Evolutionary conservation across 2,113 vertebrate genomes (phyloP).

Genomic region (Malurus melanocephalus): DNA sequence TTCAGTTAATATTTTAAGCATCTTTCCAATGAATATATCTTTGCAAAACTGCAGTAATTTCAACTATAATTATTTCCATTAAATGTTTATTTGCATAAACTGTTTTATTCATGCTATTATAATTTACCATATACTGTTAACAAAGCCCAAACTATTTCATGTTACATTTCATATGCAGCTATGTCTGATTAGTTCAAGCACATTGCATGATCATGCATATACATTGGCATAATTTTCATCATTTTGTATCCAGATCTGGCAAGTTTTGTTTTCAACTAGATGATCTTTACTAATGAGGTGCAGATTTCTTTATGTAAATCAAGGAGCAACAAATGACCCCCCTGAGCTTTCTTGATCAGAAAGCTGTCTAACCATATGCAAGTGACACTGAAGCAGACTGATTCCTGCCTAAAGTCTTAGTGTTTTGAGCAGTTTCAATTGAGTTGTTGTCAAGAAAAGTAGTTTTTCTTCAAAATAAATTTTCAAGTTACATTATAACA

Average conservation of each 20-base stretch:
- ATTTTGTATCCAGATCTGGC: slow-evolving; percentile 10
- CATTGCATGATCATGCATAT: slow-evolving; percentile 42
- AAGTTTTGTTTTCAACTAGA: slow-evolving; percentile 8
- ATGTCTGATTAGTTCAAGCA: slow-evolving; percentile 40
- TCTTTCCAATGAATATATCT: not conserved
- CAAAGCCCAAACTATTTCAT: slow-evolving; percentile 29
- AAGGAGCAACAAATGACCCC: not conserved
- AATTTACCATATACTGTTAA: slow-evolving; percentile 19
- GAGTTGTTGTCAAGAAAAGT: not conserved
- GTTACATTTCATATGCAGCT: slow-evolving; percentile 20
- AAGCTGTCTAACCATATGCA: not conserved
- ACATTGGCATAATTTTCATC: slow-evolving; percentile 9
- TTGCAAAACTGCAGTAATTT: slow-evolving; percentile 2
- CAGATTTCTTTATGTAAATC: not conserved
- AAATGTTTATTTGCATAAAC: slow-evolving; percentile 22
- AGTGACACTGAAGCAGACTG: not conserved
- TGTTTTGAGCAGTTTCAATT: not conserved
- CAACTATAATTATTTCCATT: slow-evolving; percentile 43
- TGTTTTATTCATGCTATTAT: slow-evolving; percentile 36
- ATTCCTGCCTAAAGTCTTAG: not conserved
- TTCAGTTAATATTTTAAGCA: not conserved
- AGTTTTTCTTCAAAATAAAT: not conserved
- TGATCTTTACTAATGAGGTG: slow-evolving; percentile 17
- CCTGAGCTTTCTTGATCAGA: not conserved
- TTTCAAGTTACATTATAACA: not conserved